A percentile compares a stretch with the other conserved stretches of the same genome.
phyloP scores from a whole-genome alignment of 2,797 vertebrate genomes.

The Cynopterus sphinx region DNA sequence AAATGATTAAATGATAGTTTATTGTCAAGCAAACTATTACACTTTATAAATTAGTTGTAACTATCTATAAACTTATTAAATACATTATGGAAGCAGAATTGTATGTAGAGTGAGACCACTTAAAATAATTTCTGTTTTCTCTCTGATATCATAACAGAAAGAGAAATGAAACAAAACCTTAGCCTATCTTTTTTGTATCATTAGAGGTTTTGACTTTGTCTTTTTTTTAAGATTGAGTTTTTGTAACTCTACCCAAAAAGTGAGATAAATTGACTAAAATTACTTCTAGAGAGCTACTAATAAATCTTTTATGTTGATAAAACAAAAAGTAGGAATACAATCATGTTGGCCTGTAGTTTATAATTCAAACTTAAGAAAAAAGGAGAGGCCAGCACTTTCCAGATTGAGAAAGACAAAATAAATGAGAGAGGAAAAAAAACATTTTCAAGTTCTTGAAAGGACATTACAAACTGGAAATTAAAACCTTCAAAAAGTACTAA shows the following conservation, averaged over 20 bases:
- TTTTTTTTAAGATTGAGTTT: conserved; percentile 6
- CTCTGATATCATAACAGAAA: background rate
- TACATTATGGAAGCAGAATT: background rate
- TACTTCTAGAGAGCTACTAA: background rate
- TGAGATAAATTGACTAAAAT: background rate
- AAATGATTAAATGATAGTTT: conserved; percentile 48
- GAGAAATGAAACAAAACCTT: background rate
- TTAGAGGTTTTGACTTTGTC: background rate
- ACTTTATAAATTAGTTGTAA: conserved; percentile 45
- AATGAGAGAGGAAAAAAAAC: background rate
- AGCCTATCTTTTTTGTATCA: background rate
- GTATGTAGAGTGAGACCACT: background rate
- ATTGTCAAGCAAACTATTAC: conserved; percentile 37
- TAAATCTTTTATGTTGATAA: background rate
- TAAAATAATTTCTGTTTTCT: background rate
- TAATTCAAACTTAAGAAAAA: background rate
- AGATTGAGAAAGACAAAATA: conserved; percentile 26
- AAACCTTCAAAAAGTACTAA: conserved; percentile 27
- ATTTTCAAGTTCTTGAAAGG: conserved; percentile 51
- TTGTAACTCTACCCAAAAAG: background rate
- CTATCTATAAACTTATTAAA: background rate
- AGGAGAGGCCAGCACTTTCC: background rate
- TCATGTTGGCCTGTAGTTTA: background rate
- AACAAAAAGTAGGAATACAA: background rate
- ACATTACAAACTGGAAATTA: background rate